Evolutionary conservation across 2,113 vertebrate species (phyloP).

Genomic region (Hippocampus comes): DNA sequence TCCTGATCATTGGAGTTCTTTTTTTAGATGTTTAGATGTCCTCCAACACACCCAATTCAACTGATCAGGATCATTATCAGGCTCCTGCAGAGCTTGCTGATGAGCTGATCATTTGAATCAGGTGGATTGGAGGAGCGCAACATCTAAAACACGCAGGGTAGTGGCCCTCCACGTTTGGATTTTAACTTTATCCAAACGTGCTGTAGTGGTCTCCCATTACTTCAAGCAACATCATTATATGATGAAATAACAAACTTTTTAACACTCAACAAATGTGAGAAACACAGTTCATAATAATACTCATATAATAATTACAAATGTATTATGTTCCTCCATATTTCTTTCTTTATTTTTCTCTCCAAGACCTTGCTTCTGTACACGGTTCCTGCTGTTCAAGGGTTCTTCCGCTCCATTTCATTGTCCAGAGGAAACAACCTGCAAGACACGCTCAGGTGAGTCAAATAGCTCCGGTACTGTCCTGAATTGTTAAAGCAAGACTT

Average conservation of each 20-base stretch:
- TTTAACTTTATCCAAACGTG: too few species aligned
- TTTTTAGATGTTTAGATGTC: too few species aligned
- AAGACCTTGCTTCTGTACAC: slow-evolving; percentile 94
- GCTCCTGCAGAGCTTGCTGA: too few species aligned
- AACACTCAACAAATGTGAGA: not conserved
- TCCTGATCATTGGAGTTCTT: too few species aligned
- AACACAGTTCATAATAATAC: not conserved
- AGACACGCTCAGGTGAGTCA: slow-evolving; percentile 88
- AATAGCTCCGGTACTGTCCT: not conserved
- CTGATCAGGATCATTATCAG: too few species aligned
- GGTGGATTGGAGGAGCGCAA: too few species aligned
- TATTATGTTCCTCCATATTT: not conserved
- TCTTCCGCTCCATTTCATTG: slow-evolving; percentile 95
- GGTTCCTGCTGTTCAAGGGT: slow-evolving; percentile 96
- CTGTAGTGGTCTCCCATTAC: not conserved
- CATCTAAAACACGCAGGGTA: too few species aligned
- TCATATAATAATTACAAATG: not conserved
- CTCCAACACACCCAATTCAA: too few species aligned
- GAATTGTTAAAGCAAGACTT: not conserved
- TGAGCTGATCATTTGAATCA: too few species aligned
- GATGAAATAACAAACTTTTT: not conserved
- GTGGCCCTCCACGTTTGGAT: too few species aligned
- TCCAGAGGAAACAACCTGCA: slow-evolving; percentile 97
- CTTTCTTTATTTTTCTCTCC: slow-evolving; percentile 67
- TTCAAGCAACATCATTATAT: not conserved